Base-by-base conservation (phyloP, 2,888 invertebrate genomes). In the Noctuana brunneofusca region DNA sequence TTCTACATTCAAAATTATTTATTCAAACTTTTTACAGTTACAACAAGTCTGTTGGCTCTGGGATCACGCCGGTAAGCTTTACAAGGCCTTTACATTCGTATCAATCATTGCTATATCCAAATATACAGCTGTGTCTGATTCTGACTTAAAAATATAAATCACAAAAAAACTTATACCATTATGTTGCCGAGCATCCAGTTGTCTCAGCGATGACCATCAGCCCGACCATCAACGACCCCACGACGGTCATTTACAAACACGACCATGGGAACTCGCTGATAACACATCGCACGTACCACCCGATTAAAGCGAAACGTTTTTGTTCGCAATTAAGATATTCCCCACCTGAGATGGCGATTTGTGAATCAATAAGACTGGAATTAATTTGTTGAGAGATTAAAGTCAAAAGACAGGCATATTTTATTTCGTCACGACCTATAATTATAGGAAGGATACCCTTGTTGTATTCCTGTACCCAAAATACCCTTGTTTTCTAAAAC, bases 241-340 rank as follows among this genome's bases (percentile, higher is more conserved):
- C 76, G 79, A 76, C 87, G 87, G 87, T 87, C 89, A 87, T 83
- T 87, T 83, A 82, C 79, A 83, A 83, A 81, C 87, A 80, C 86
- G 84, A 77, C 84, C 87, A 83, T 90, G 90, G 89, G 90, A 89
- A 89, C 87, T 70, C 38, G 14, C 59, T 73, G 89, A 89, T 89
- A 89, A 75, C 80, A 70, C 84, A 89, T 88, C 88, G 83, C 89
- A 89, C 89, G 89, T 89, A 84, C 78, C 67, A 68, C 75, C 72
- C 76, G 80, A 84, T 83, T 82, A 83, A 71, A 80, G 77, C 73
- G 73, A 74, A 72, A 80, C 77, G 77, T 75, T 80, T 74, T 75
- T 76, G 75, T 75, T 71, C 66, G 75, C 80, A 83, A 76, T 76
- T 76, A 76, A 69, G 70, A 68, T 68, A 70, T 57, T 63, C 41